Evolutionary conservation across 2,888 invertebrate genomes (phyloP).

Genomic region (Julus scanicus): DNA sequence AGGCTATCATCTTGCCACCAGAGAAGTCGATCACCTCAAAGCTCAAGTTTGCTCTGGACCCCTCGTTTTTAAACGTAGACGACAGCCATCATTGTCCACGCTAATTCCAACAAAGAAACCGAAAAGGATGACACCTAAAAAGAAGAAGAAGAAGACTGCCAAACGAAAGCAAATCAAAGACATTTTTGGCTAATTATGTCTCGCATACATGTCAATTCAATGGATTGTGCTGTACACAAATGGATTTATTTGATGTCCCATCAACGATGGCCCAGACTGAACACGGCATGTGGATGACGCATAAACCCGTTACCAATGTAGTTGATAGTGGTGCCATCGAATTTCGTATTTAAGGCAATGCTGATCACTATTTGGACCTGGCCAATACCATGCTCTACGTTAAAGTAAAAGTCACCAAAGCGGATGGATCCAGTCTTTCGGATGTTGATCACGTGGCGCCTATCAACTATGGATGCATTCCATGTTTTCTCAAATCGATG

Average conservation of each 20-base stretch:
- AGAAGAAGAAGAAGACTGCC: no score
- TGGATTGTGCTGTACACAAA: no score
- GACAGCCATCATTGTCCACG: no score
- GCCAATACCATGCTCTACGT: background rate
- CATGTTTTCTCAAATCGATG: conserved; percentile 32
- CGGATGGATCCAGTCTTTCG: background rate
- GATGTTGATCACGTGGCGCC: background rate
- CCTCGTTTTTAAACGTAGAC: no score
- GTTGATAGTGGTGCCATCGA: background rate
- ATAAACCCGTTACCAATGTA: background rate
- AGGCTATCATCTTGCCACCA: no score
- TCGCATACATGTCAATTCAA: no score
- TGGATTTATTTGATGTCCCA: background rate
- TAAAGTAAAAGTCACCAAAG: conserved; percentile 20
- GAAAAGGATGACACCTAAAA: no score
- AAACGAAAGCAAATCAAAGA: no score
- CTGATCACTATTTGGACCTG: background rate
- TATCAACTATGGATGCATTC: conserved; percentile 8
- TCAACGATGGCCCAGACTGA: background rate
- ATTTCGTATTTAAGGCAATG: background rate
- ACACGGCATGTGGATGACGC: background rate
- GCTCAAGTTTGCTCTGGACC: no score
- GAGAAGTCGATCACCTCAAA: no score
- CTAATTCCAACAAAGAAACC: no score
- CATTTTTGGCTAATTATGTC: no score